phyloP scores from a whole-genome alignment of 2,797 vertebrate species.

The Acrossocheilus fasciatus region DNA sequence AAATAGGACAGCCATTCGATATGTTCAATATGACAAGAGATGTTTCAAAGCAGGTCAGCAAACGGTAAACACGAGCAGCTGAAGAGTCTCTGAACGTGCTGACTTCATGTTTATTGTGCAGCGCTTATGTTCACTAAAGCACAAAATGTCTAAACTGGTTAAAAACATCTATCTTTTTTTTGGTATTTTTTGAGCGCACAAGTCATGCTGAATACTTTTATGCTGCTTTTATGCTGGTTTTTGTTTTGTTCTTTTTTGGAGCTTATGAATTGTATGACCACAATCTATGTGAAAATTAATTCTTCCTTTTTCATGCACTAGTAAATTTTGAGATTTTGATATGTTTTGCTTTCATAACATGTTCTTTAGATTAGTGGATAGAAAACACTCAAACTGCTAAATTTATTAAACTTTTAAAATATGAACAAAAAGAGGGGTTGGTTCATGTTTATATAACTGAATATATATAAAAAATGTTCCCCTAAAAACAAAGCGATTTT shows the following conservation, averaged over 20 bases:
- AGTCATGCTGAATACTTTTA: background rate
- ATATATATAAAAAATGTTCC: background rate
- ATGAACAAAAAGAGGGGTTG: background rate
- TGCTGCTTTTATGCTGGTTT: background rate
- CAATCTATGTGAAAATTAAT: background rate
- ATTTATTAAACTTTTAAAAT: background rate
- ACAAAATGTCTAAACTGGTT: background rate
- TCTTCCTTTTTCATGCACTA: background rate
- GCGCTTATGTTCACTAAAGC: background rate
- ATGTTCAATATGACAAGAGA: constrained; percentile 25
- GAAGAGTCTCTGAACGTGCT: constrained; percentile 1
- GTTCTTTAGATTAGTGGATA: background rate
- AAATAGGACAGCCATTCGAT: constrained; percentile 37
- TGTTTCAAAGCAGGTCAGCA: constrained; percentile 26
- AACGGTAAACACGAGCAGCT: constrained; percentile 31
- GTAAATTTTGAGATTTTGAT: background rate
- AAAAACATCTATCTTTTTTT: background rate
- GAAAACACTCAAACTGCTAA: background rate
- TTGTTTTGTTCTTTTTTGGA: background rate
- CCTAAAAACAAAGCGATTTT: background rate
- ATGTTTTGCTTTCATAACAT: background rate
- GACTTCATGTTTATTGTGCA: constrained; percentile 10
- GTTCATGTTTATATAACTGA: background rate
- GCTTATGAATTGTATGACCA: background rate
- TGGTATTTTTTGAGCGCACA: background rate